Percentiles rank a stretch among this genome's conserved stretches.
phyloP scores from a whole-genome alignment of 1,140 invertebrate species.

The Leptestheria dahalacensis region DNA sequence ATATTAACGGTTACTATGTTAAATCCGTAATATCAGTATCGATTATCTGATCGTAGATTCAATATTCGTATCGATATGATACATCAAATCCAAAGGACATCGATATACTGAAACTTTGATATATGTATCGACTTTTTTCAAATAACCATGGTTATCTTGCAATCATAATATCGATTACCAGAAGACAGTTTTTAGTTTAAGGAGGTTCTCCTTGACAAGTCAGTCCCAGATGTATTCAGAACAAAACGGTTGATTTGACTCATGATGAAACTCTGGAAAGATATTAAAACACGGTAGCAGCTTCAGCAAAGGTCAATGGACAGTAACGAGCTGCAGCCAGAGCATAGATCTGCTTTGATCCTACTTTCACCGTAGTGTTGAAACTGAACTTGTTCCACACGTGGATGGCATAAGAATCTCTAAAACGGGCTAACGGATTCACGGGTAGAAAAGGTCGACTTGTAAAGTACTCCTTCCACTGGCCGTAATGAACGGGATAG shows the following conservation, averaged over 20 bases:
- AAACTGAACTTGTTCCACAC: slow-evolving; percentile 5
- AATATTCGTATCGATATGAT: neutral
- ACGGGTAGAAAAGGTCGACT: neutral
- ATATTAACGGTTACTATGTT: neutral
- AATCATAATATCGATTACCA: too few species aligned
- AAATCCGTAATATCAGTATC: neutral
- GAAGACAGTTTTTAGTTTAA: too few species aligned
- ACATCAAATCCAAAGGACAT: neutral
- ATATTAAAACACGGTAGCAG: slow-evolving; percentile 2
- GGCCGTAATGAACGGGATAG: slow-evolving; percentile 1
- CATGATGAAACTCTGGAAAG: too few species aligned
- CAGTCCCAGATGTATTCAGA: too few species aligned
- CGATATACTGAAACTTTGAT: too few species aligned
- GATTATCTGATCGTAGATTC: neutral
- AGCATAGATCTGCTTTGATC: neutral
- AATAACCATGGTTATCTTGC: too few species aligned
- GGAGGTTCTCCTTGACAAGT: too few species aligned
- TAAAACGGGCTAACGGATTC: neutral
- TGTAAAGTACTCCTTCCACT: neutral
- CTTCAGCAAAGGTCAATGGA: slow-evolving; percentile 1
- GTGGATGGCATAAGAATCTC: slow-evolving; percentile 6
- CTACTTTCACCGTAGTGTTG: neutral
- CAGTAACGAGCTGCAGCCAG: slow-evolving; percentile 1
- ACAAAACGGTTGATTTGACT: too few species aligned
- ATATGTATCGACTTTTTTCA: too few species aligned